Percentiles rank a stretch among this genome's conserved stretches.
These are phyloP conservation scores for Nyleta sp. DNA, from an alignment of 2,888 invertebrate species.

Conservation along the genomic window DNA sequence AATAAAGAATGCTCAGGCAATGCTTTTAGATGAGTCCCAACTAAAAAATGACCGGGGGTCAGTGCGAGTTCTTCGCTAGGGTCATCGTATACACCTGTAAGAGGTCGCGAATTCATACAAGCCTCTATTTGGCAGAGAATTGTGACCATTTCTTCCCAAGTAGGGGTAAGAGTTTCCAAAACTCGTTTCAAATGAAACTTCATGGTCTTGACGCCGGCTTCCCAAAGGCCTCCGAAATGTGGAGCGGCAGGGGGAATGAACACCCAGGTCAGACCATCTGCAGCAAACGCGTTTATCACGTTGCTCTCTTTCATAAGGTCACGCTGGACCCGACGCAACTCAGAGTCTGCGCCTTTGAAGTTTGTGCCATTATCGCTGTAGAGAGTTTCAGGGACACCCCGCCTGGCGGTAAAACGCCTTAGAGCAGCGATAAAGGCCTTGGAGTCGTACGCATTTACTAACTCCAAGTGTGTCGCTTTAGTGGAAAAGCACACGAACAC, in stretches of 20 bases:
- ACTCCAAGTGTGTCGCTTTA: neutral
- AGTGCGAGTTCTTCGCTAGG: neutral
- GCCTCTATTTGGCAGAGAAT: slow-evolving; percentile 9
- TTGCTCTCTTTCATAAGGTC: no score
- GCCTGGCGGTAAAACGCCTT: neutral
- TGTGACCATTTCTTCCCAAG: slow-evolving; percentile 13
- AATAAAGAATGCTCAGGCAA: neutral
- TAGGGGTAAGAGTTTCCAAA: slow-evolving; percentile 5
- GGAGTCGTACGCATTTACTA: neutral
- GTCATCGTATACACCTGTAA: neutral
- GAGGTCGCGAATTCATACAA: neutral
- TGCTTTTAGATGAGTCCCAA: neutral
- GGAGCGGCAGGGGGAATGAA: slow-evolving; percentile 43
- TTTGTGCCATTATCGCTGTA: slow-evolving; percentile 23
- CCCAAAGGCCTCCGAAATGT: slow-evolving; percentile 35
- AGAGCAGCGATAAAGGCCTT: slow-evolving; percentile 10
- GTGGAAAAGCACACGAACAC: slow-evolving; percentile 5
- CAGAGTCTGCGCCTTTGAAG: slow-evolving; percentile 29
- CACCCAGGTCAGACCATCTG: slow-evolving; percentile 23
- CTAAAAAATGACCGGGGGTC: neutral
- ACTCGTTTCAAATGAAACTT: slow-evolving; percentile 18
- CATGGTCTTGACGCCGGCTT: slow-evolving; percentile 14
- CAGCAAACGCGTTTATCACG: neutral
- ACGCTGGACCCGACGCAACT: slow-evolving; percentile 3
- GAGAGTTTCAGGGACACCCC: neutral